Base-by-base conservation (phyloP, 2,888 invertebrate species). In the Chydorus sphaericus region DNA sequence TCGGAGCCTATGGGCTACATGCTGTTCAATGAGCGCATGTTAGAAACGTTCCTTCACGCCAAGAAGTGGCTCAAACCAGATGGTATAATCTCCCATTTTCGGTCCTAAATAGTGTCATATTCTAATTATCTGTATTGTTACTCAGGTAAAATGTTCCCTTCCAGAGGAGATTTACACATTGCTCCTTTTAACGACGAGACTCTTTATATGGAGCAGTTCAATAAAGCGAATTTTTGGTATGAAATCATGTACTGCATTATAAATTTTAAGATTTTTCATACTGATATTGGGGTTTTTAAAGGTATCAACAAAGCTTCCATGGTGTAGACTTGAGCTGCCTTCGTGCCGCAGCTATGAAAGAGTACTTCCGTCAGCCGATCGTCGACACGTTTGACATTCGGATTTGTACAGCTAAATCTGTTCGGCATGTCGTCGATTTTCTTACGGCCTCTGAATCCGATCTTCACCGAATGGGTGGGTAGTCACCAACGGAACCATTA, bases 1-100 rank as follows among this genome's bases (percentile, higher is more conserved):
- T 96, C 94, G 2, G 98, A 98, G 73, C 97, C 97, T 0, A 98
- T 98, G 97, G 97, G 97, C n/a, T 98, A 98, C 70, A 97, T 98
- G 97, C 74, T 98, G 57, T 94, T 94, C 71, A 98, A 98, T 73
- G 97, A 98, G 71, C 78, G 97, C 60, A 98, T 98, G 98, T 75
- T 98, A 63, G 98, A 98, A 74, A 94, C 94, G 0, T 98, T 92
- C 74, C 75, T 98, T 59, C 97, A 97, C 75, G 96, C 97, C 4
- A 92, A 97, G 67, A 97, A 97, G 70, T 98, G 96, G 92, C 76
- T 97, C 37, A 85, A 85, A 70, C 87, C 88, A 23, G 75, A 75
- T 67, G 80, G 79, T 69, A 44, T 26, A 11, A 11, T 23, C 7
- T 11, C 11, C 11, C 23, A 38, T 44, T 11, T 14, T 23, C 28